phyloP scores from a whole-genome alignment of 2,888 invertebrate genomes.

The Alloplasta piceator region DNA sequence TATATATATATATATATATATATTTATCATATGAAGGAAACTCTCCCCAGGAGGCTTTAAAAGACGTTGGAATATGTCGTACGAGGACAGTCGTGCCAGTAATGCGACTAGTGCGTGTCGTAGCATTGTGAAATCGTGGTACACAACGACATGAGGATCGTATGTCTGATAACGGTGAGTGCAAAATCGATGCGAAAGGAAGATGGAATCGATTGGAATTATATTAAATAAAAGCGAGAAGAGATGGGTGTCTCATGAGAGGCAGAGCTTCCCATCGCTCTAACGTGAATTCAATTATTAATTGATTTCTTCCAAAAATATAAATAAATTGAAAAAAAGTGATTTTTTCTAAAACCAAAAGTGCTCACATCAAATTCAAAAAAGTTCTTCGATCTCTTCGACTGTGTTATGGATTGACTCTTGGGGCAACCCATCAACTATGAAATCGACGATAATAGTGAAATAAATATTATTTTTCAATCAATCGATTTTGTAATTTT shows the following conservation, averaged over 20 bases:
- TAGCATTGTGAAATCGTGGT: slow-evolving; percentile 68
- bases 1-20: slow-evolving; percentile 9
- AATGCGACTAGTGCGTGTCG: slow-evolving; percentile 71
- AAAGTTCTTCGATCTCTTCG: not conserved
- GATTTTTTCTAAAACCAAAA: no score
- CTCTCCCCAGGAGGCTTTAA: slow-evolving; percentile 73
- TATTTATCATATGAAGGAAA: slow-evolving; percentile 4
- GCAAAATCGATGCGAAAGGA: slow-evolving; percentile 40
- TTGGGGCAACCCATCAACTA: not conserved
- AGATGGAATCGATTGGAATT: not conserved
- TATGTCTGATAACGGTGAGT: slow-evolving; percentile 77
- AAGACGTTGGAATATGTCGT: slow-evolving; percentile 71
- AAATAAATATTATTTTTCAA: not conserved
- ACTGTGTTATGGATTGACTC: not conserved
- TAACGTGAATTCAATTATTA: not conserved
- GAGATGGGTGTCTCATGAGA: slow-evolving; percentile 16
- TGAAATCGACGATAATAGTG: not conserved
- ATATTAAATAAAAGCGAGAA: not conserved
- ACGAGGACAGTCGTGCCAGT: slow-evolving; percentile 71
- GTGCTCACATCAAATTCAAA: no score
- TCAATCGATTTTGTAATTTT: not conserved
- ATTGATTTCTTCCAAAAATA: not conserved
- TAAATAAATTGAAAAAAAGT: no score
- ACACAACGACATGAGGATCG: slow-evolving; percentile 75
- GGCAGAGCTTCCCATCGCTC: not conserved